A percentile compares a stretch with the other conserved stretches of the same genome.
phyloP scores from a whole-genome alignment of 2,888 invertebrate genomes.

The Leptothorax acervorum region DNA sequence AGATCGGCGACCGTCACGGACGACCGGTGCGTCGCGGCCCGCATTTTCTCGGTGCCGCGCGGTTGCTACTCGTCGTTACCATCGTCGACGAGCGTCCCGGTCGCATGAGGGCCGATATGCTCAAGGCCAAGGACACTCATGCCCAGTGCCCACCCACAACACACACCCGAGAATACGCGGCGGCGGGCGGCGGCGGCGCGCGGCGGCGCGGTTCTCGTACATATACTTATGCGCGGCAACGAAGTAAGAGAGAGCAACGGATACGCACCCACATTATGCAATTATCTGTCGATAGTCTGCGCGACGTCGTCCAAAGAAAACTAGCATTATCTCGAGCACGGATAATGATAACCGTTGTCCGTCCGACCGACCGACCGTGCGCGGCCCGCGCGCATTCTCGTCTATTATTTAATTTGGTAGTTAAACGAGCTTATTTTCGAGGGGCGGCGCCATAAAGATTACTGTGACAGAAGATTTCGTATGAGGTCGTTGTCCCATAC shows the following conservation, averaged over 20 bases:
- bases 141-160: constrained; percentile 68
- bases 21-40: constrained; percentile 77
- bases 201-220: constrained; percentile 15
- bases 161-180: constrained; percentile 25
- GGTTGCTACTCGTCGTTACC: constrained; percentile 62
- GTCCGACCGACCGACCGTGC: constrained; percentile 10
- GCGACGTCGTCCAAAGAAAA: constrained; percentile 47
- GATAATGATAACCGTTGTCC: constrained; percentile 60
- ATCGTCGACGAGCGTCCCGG: constrained; percentile 49
- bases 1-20: constrained; percentile 77
- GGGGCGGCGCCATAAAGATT: background rate
- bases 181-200: background rate
- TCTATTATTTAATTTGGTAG: constrained; percentile 51
- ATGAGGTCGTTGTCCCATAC: background rate
- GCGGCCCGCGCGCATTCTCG: constrained; percentile 9
- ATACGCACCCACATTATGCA: constrained; percentile 40
- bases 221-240: constrained; percentile 40
- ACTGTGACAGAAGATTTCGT: background rate
- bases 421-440: constrained; percentile 42
- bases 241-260: constrained; percentile 36
- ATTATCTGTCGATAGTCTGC: constrained; percentile 52
- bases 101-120: constrained; percentile 78
- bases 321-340: constrained; percentile 46
- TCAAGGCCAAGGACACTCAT: constrained; percentile 82
- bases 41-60: constrained; percentile 76